Evolutionary conservation across 2,888 invertebrate species (phyloP).

Genomic region (Drosophila neonasuta): DNA sequence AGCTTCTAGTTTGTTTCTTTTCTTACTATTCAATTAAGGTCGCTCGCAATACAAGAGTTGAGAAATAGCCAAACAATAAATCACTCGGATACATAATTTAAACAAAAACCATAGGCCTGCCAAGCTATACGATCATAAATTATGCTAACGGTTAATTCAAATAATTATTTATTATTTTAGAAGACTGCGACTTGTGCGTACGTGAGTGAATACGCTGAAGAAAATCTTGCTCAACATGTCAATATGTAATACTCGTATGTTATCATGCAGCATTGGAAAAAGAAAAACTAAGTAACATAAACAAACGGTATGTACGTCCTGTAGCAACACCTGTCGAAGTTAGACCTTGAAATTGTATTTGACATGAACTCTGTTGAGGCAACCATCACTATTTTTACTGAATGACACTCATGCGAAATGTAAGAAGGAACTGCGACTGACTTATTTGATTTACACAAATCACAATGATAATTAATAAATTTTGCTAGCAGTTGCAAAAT

Average conservation of each 20-base stretch:
- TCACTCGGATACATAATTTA: constrained; percentile 2
- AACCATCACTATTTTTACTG: too few relatives aligned
- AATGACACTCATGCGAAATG: too few relatives aligned
- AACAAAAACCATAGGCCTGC: not conserved
- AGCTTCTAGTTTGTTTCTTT: too few relatives aligned
- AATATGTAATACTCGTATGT: not conserved
- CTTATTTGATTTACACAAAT: too few relatives aligned
- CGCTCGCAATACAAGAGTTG: constrained; percentile 4
- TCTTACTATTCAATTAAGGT: not conserved
- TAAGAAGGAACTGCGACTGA: too few relatives aligned
- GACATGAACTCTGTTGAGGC: too few relatives aligned
- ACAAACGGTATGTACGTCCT: constrained; percentile 47
- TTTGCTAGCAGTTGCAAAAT: too few relatives aligned
- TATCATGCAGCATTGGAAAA: constrained; percentile 34
- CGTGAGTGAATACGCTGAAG: not conserved
- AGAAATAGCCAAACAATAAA: not conserved
- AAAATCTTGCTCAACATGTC: constrained; percentile 47
- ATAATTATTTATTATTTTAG: constrained; percentile 41
- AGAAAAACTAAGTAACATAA: not conserved
- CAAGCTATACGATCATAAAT: constrained; percentile 29
- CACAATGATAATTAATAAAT: too few relatives aligned
- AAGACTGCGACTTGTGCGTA: too few relatives aligned
- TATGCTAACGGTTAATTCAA: constrained; percentile 35
- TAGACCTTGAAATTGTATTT: too few relatives aligned
- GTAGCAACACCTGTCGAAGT: constrained; percentile 41